Base-by-base conservation (phyloP, 2,113 vertebrate genomes). In the Hylia prasina region DNA sequence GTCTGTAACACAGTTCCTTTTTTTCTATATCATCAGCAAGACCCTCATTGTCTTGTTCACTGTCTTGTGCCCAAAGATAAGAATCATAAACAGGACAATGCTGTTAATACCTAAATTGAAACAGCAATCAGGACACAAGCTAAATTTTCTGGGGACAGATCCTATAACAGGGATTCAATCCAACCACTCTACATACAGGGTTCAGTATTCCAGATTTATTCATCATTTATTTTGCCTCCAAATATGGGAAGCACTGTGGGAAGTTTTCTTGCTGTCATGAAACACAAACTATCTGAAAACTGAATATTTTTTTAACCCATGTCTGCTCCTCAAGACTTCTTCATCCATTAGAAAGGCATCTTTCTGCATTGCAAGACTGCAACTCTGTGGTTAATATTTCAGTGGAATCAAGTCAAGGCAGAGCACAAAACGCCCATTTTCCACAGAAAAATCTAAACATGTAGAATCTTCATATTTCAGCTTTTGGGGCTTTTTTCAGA, bases 271-370 rank as follows among this genome's bases (percentile, higher is more conserved):
- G 33, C 31, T 3, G 0, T 54, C 51, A 50, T 31, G 56, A 75
- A 94, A 58, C 35, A 35, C 2, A 58, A 64, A 27, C n/a, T 58
- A 11, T 7, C 57, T 58, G 44, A 82, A 91, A 91, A 65, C 7
- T 10, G 40, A 60, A 15, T 57, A 13, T 13, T 50, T 58, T 89
- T 83, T 78, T 0, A 0, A 30, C 37, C 6, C 0, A 2, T 19
- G n/a, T 53, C 37, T 83, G 23, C 11, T 80, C 15, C 51, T 39
- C 2, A 12, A 51, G 22, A 19, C n/a, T 69, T 82, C 14, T 15
- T 72, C 57, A 72, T 24, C 24, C 75, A 31, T 72, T 45, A 25
- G n/a, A 70, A 93, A 69, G 30, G 61, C 31, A 71, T 17, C 23
- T 57, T 82, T 51, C 66, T 87, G 28, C 33, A 42, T 17, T 85